These are phyloP conservation scores for Musca vetustissima DNA, from an alignment of 1,140 invertebrate species.

Conservation along the genomic window DNA sequence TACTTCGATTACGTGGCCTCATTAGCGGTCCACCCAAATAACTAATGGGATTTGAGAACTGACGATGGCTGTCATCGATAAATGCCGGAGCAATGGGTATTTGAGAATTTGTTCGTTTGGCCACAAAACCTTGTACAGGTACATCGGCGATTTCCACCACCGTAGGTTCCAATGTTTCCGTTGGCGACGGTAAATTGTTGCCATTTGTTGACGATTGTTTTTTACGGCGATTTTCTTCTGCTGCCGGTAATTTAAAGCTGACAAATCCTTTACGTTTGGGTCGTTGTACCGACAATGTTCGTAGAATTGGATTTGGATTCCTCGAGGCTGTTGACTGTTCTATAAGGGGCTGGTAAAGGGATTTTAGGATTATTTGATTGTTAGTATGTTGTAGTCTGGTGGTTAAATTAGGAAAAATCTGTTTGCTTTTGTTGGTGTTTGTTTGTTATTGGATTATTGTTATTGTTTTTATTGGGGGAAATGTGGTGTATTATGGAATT, in stretches of 20 bases:
- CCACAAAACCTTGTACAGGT: constrained; percentile 25
- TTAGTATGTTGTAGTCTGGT: neutral
- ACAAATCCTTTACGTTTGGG: neutral
- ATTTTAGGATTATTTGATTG: constrained; percentile 14
- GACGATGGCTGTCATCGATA: constrained; percentile 57
- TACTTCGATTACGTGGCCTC: constrained; percentile 59
- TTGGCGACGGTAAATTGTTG: neutral
- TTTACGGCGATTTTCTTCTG: neutral
- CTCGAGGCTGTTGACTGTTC: neutral
- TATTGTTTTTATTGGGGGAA: neutral
- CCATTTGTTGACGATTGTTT: no score
- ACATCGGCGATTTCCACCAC: constrained; percentile 30
- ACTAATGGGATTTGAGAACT: constrained; percentile 70
- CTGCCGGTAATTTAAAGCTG: constrained; percentile 4
- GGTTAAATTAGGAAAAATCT: constrained; percentile 16
- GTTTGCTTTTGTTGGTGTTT: constrained; percentile 16
- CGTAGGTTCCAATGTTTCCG: neutral
- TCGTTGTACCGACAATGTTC: neutral
- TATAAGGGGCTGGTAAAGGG: constrained; percentile 16
- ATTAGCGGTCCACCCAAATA: constrained; percentile 69
- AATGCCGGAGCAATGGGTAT: constrained; percentile 28
- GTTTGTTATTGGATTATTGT: neutral
- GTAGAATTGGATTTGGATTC: neutral
- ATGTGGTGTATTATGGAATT: no score
- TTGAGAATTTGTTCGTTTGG: constrained; percentile 16